Evolutionary conservation across 2,888 invertebrate species (phyloP), one percentile per base, ranked within the genome.

Genomic region (Leptinotarsa peninsularis): DNA sequence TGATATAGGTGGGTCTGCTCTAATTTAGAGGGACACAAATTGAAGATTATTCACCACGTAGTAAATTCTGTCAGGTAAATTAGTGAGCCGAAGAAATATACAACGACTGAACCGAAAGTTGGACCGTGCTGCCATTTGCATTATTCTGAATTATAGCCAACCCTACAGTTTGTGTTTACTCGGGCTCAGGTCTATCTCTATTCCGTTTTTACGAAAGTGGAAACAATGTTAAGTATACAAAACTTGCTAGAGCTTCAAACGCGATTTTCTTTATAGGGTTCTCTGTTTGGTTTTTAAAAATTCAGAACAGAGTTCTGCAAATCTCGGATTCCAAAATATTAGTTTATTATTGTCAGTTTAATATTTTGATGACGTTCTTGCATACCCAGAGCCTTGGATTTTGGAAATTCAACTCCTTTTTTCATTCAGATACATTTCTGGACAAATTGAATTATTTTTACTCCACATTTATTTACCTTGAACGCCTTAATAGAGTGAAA

Each of bases 1-100:
- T 75, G 77, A 77, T 75, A 73, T 75, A 73, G 68, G 73, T 69
- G 56, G 71, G 73, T 72, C 68, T 58, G 21, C 49, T 58, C 76
- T 74, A 76, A 78, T 76, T 76, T 71, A 66, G 75, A 74, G 67
- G 72, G 74, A 76, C 76, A 67, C 76, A 78, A 78, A 78, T 78
- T 78, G 69, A 66, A 76, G 75, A 76, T 75, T 76, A 78, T 78
- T 74, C 75, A 74, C 71, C 68, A 66, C 67, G 71, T 66, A 73
- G 72, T 75, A 73, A 77, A 75, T 77, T 75, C 71, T 58, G 56
- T 63, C 66, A 52, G 66, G 77, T 70, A 54, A 77, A 77, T 77
- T 77, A 77, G 69, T 74, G 18, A 66, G 69, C 71, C 49, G 23
- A 58, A 58, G 58, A 58, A 58, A 58, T 58, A 58, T 23, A 58